Percentiles rank a stretch among this genome's conserved stretches.
phyloP scores from a whole-genome alignment of 2,113 vertebrate species.

The Bungarus multicinctus region DNA sequence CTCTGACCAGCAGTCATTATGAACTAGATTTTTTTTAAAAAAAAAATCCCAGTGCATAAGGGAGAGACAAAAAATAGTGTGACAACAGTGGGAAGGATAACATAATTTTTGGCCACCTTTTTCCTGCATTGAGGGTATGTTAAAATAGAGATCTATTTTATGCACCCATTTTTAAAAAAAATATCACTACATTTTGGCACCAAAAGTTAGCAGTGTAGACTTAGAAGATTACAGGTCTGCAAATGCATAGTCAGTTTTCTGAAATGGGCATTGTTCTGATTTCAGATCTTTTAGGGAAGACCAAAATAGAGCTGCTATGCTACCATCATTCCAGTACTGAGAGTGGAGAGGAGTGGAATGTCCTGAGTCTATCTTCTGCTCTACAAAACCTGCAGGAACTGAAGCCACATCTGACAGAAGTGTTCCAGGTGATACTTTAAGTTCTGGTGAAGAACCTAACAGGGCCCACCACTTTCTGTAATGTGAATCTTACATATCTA shows the following conservation, averaged over 20 bases:
- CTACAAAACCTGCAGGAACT: constrained; percentile 71
- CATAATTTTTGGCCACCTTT: background rate
- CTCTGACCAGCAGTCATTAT: background rate
- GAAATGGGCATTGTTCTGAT: constrained; percentile 3
- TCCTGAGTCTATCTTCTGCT: constrained; percentile 75
- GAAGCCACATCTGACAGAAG: constrained; percentile 71
- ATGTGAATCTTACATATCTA: background rate
- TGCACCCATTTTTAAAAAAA: background rate
- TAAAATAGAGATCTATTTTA: background rate
- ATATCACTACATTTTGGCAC: background rate
- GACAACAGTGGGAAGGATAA: background rate
- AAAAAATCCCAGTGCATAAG: background rate
- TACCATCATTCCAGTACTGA: constrained; percentile 75
- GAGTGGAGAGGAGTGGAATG: constrained; percentile 77
- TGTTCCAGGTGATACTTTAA: constrained; percentile 77
- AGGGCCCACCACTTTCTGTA: background rate
- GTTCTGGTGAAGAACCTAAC: rapidly evolving
- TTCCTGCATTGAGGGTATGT: background rate
- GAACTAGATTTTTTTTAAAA: background rate
- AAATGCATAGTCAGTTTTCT: background rate
- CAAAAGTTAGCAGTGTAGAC: background rate
- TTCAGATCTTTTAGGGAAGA: constrained; percentile 78
- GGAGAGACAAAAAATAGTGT: background rate
- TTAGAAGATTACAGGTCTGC: background rate
- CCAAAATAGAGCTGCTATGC: constrained; percentile 75